These are phyloP conservation scores for Alethe castanea DNA, from an alignment of 2,113 vertebrate genomes.

Conservation along the genomic window DNA sequence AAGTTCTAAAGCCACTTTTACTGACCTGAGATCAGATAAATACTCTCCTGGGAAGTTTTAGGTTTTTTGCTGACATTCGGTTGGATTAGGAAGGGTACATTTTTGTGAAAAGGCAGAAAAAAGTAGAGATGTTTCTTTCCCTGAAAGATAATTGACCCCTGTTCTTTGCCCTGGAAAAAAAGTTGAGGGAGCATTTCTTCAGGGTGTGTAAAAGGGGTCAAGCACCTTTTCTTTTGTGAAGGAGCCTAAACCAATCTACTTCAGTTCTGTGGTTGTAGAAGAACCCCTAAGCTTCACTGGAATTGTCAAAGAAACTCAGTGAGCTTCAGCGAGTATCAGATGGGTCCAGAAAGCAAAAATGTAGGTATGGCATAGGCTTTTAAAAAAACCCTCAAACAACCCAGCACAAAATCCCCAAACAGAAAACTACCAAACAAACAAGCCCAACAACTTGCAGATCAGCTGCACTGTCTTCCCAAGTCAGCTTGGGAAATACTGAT, in stretches of 20 bases:
- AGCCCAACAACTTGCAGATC: neutral
- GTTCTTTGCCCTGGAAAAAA: neutral
- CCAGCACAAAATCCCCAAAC: neutral
- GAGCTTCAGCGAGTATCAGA: neutral
- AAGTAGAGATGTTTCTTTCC: neutral
- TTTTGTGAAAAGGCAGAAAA: neutral
- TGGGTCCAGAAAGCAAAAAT: neutral
- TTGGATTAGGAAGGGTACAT: neutral
- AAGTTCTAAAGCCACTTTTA: slow-evolving; percentile 37
- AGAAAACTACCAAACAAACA: neutral
- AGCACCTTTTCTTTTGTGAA: neutral
- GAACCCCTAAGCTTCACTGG: neutral
- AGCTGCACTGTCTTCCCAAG: neutral
- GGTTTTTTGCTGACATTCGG: slow-evolving; percentile 40
- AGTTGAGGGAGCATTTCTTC: neutral
- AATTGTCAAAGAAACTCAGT: neutral
- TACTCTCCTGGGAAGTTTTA: slow-evolving; percentile 32
- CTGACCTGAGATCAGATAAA: slow-evolving; percentile 51
- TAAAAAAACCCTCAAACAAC: neutral
- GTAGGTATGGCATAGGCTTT: neutral
- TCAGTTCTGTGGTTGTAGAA: neutral
- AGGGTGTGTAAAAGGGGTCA: neutral
- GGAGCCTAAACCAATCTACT: neutral
- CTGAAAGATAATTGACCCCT: neutral
- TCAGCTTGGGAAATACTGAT: neutral